Evolutionary conservation across 2,797 vertebrate genomes (phyloP), one percentile per base, ranked within the genome.

Genomic region (Prunella strophiata): DNA sequence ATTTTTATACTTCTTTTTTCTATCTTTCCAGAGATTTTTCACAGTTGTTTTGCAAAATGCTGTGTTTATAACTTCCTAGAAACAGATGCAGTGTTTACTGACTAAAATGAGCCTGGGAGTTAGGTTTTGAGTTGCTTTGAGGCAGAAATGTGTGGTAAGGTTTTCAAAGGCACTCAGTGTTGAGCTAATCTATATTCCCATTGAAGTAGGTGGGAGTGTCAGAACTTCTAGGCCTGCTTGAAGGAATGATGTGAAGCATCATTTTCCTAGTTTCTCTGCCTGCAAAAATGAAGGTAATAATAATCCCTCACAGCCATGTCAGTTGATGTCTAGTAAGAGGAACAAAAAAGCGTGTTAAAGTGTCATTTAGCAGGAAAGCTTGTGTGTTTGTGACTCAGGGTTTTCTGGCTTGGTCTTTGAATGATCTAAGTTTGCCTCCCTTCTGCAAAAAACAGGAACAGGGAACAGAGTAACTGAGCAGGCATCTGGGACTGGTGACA

Each of bases 211-310:
- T 81, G 79, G 76, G 34, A 78, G 34, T 66, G 54, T 93, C 62
- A 91, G 82, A 94, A 91, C 62, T 92, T 45, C 20, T 51, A 71
- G 76, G 43, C 25, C 30, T 61, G 14, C 78, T 67, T 9, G 9
- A 59, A 94, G 34, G 61, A 93, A 82, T 76, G 59, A 87, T 68
- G 40, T 76, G 61, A 70, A 66, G n/a, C 45, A 21, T 88, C 13
- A 47, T 70, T 94, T 94, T 89, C 86, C 77, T 72, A 30, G 36
- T 73, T 89, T 91, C 48, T 89, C 77, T 82, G 55, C 76, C 80
- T 82, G 51, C 11, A 79, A 45, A 84, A 94, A 65, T 36, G 54
- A 84, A 84, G 63, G 43, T 21, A 34, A 61, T 85, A 91, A 86
- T 93, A 80, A 84, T 68, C 27, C 7, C 32, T 87, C 45, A 61